Evolutionary conservation across 1,140 invertebrate species (phyloP).

Genomic region (Agrilus planipennis): DNA sequence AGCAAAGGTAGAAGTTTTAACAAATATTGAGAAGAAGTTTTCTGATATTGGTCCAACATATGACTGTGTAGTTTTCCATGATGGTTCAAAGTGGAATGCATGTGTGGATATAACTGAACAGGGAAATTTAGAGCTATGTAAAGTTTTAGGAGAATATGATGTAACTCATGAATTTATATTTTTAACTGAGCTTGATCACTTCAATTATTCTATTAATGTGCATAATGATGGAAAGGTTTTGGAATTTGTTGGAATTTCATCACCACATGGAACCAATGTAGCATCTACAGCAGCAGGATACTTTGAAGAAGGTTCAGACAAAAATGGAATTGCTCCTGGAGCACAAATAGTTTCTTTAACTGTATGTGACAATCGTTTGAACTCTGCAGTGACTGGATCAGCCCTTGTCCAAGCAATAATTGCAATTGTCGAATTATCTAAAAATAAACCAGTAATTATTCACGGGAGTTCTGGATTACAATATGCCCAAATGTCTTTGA

Average conservation of each 20-base stretch:
- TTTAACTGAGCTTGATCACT: slow-evolving; percentile 63
- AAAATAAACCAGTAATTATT: slow-evolving; percentile 62
- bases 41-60: slow-evolving; percentile 75
- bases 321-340: slow-evolving; percentile 92
- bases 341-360: slow-evolving; percentile 90
- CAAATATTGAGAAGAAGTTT: slow-evolving; percentile 75
- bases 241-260: slow-evolving; percentile 87
- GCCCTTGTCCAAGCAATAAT: slow-evolving; percentile 84
- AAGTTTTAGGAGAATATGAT: slow-evolving; percentile 74
- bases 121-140: slow-evolving; percentile 65
- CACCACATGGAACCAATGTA: slow-evolving; percentile 93
- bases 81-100: slow-evolving; percentile 71
- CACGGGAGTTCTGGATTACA: slow-evolving; percentile 99
- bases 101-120: slow-evolving; percentile 78
- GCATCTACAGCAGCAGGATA: slow-evolving; percentile 87
- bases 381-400: slow-evolving; percentile 95
- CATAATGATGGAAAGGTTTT: slow-evolving; percentile 84
- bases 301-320: slow-evolving; percentile 80
- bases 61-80: slow-evolving; percentile 88
- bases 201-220: slow-evolving; percentile 88
- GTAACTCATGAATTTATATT: slow-evolving; percentile 68
- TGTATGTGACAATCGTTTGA: slow-evolving; percentile 79
- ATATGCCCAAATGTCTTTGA: slow-evolving; percentile 81
- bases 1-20: slow-evolving; percentile 71
- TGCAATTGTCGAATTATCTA: slow-evolving; percentile 61